Percentiles rank a stretch among this genome's conserved stretches.
These are phyloP conservation scores for Dioctria linearis DNA, from an alignment of 2,888 invertebrate genomes.

Conservation along the genomic window DNA sequence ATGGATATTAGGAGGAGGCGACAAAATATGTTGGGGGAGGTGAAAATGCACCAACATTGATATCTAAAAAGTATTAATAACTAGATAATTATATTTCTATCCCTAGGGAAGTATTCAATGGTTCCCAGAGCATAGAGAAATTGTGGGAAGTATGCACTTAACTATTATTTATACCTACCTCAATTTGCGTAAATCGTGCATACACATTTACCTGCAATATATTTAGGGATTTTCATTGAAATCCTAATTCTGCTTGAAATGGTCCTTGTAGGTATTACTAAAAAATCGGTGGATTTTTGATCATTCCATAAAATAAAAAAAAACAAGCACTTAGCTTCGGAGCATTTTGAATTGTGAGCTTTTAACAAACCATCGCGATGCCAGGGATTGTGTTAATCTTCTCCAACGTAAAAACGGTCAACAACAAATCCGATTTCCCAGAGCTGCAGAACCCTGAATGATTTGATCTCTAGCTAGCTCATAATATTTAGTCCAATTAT, in stretches of 20 bases:
- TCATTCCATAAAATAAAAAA: background rate
- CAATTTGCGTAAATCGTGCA: background rate
- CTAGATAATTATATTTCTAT: background rate
- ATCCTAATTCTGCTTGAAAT: background rate
- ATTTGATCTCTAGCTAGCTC: constrained; percentile 2
- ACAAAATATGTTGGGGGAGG: background rate
- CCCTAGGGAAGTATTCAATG: constrained; percentile 3
- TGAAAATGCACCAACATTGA: background rate
- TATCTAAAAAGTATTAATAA: constrained; percentile 17
- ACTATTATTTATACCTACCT: background rate
- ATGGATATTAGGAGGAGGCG: too few relatives aligned
- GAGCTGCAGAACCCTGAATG: background rate
- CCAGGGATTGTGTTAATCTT: constrained; percentile 38
- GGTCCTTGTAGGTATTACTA: constrained; percentile 1
- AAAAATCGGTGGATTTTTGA: background rate
- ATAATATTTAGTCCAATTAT: constrained; percentile 53
- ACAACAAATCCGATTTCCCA: constrained; percentile 3
- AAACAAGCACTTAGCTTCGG: background rate
- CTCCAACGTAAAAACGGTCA: background rate
- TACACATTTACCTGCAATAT: background rate
- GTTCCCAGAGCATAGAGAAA: background rate
- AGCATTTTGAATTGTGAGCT: background rate
- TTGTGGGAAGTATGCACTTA: constrained; percentile 9
- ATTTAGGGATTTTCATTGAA: background rate
- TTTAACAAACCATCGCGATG: background rate